Conservation (phyloP, 2,888 invertebrate species). For the Oeneis ivallda region DNA sequence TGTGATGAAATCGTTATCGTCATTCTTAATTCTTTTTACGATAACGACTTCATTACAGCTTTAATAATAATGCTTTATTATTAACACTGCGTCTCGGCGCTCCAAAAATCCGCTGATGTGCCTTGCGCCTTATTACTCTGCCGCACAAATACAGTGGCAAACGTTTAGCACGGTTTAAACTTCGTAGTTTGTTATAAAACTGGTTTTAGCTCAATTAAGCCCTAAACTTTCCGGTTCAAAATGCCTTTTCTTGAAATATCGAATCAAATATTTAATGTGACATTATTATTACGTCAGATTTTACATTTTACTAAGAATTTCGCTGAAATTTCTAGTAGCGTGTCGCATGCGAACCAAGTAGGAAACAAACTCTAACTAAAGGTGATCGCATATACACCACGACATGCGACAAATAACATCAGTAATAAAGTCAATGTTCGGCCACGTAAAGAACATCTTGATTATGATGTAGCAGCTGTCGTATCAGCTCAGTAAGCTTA, state of each 20-base stretch:
- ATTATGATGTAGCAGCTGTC: too few species aligned
- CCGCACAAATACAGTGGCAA: neutral
- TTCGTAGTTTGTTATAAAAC: slow-evolving; percentile 1
- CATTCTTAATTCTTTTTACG: too few species aligned
- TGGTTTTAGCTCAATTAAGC: slow-evolving; percentile 9
- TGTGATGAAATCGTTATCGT: too few species aligned
- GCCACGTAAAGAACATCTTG: too few species aligned
- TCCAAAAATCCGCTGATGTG: too few species aligned
- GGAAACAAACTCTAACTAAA: slow-evolving; percentile 27
- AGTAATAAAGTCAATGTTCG: too few species aligned
- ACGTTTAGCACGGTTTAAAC: neutral
- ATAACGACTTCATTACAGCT: too few species aligned
- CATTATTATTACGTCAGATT: slow-evolving; percentile 37
- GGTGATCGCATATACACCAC: neutral
- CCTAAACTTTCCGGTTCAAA: slow-evolving; percentile 18
- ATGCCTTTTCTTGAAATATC: slow-evolving; percentile 27
- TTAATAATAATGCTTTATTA: too few species aligned
- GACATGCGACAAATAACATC: too few species aligned
- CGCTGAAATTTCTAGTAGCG: slow-evolving; percentile 34
- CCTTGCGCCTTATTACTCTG: neutral
- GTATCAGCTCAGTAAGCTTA: too few species aligned
- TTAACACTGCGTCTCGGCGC: too few species aligned
- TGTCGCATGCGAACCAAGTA: slow-evolving; percentile 40
- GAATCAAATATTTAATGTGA: slow-evolving; percentile 38
- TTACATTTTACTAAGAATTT: slow-evolving; percentile 35